Evolutionary conservation across 1,140 invertebrate genomes (phyloP), one percentile per base, ranked within the genome.

Genomic region (Meloidogyne chitwoodi): DNA sequence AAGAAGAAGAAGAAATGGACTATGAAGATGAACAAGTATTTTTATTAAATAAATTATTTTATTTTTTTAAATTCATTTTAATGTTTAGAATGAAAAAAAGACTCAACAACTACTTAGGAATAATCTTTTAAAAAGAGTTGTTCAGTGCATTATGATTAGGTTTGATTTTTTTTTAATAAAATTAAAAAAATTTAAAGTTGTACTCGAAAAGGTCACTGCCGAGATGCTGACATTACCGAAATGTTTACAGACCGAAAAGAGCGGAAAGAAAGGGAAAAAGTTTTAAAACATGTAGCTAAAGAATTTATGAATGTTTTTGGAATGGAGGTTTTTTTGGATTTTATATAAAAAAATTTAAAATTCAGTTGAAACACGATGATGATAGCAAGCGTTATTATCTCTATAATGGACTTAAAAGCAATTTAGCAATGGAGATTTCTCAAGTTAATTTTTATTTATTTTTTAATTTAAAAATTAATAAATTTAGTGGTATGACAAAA

Each of bases 171-270:
- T 67, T 67, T 67, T 1, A n/a, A 66, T n/a, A 22, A 67, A 67
- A 24, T 68, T 68, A 14, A 14, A 68, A n/a, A 44, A 70, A 16
- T 56, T 26, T 70, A 22, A 19, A 70, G 68, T 26, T 44, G 44
- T 22, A 56, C 68, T n/a, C n/a, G 38, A 41, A 31, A 38, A 19
- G 68, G 68, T 27, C 48, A 26, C 48, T 44, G 44, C 4, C 16
- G 68, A 19, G 68, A 70, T 70, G 29, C 14, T 4, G 68, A 70
- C 68, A 70, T 70, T 70, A n/a, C 26, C 3, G 68, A 70, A 19
- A 44, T 70, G n/a, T 70, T 70, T 22, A 27, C 19, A 10, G 68
- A 70, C 1, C 29, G 68, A 29, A 70, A 44, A 22, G 68, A 70
- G 29, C 68, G 68, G 19, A 61, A 29, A 29, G 8, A 41, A n/a